These are phyloP conservation scores for Salmo trutta DNA, from an alignment of 2,797 vertebrate genomes.

Conservation along the genomic window DNA sequence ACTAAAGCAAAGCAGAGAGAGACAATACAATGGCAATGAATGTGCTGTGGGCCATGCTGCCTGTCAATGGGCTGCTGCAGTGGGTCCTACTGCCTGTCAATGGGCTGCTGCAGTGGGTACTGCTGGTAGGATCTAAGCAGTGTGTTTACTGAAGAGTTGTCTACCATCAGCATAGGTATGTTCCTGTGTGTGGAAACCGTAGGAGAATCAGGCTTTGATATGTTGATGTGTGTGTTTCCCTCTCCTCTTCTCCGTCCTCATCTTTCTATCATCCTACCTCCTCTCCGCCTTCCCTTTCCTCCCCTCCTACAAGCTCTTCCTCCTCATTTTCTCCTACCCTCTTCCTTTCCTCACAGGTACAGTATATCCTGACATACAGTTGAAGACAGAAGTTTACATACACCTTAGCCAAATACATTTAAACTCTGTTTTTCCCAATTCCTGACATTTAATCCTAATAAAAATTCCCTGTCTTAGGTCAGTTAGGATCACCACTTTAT, in stretches of 20 bases:
- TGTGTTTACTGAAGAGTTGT: slow-evolving; percentile 74
- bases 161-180: slow-evolving; percentile 66
- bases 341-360: not conserved
- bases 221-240: slow-evolving; percentile 43
- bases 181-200: slow-evolving; percentile 67
- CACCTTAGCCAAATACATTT: too few species aligned
- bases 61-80: not conserved
- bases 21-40: slow-evolving; percentile 64
- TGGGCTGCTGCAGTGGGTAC: slow-evolving; percentile 39
- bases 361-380: not conserved
- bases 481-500: too few species aligned
- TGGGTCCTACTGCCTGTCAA: slow-evolving; percentile 25
- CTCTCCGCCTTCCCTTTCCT: slow-evolving; percentile 31
- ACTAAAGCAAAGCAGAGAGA: slow-evolving; percentile 70
- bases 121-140: slow-evolving; percentile 74
- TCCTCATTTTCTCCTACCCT: slow-evolving; percentile 36
- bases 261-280: slow-evolving; percentile 48
- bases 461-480: too few species aligned
- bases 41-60: slow-evolving; percentile 23
- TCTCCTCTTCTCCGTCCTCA: slow-evolving; percentile 32
- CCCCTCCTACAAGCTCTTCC: slow-evolving; percentile 19
- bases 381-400: too few species aligned
- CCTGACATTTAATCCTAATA: too few species aligned
- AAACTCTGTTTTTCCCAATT: too few species aligned
- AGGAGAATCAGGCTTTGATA: slow-evolving; percentile 70